These are phyloP conservation scores for Ceratosolen fusciceps DNA, from an alignment of 1,140 invertebrate genomes.

Conservation along the genomic window DNA sequence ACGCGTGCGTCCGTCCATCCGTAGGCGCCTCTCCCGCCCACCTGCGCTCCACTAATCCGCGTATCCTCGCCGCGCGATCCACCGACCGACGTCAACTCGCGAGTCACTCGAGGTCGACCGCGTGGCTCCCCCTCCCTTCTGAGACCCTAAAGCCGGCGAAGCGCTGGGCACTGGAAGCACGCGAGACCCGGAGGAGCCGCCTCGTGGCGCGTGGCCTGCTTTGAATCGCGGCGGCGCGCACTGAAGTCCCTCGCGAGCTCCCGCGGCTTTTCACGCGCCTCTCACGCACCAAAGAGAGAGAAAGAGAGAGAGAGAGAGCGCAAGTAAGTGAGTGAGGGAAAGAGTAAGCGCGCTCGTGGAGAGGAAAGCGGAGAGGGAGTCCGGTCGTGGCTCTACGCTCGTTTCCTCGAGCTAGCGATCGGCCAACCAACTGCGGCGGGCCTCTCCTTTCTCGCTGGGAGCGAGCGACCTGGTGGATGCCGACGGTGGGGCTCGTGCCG, in stretches of 20 bases:
- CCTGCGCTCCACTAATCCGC: no score
- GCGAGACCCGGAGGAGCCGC: not conserved
- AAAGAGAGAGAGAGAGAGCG: slow-evolving; percentile 7
- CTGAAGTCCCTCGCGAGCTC: slow-evolving; percentile 46
- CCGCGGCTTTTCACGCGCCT: slow-evolving; percentile 41
- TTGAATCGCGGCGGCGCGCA: slow-evolving; percentile 40
- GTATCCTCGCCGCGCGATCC: not conserved
- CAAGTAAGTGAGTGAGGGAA: not conserved
- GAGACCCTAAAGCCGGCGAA: no score
- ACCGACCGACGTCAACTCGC: not conserved
- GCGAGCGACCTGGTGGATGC: not conserved
- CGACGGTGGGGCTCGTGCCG: not conserved
- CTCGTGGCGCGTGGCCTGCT: slow-evolving; percentile 40
- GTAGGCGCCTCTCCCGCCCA: no score
- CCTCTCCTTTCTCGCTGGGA: not conserved
- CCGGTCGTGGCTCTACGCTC: not conserved
- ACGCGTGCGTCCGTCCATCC: no score
- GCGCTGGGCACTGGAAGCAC: no score
- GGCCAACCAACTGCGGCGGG: slow-evolving; percentile 41
- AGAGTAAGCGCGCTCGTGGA: not conserved
- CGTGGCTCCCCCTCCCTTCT: not conserved
- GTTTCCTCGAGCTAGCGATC: slow-evolving; percentile 21
- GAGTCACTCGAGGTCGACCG: not conserved
- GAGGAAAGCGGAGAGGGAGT: not conserved
- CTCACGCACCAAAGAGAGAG: not conserved